Conservation (phyloP, 2,888 invertebrate genomes). For the Netelia melanura region DNA sequence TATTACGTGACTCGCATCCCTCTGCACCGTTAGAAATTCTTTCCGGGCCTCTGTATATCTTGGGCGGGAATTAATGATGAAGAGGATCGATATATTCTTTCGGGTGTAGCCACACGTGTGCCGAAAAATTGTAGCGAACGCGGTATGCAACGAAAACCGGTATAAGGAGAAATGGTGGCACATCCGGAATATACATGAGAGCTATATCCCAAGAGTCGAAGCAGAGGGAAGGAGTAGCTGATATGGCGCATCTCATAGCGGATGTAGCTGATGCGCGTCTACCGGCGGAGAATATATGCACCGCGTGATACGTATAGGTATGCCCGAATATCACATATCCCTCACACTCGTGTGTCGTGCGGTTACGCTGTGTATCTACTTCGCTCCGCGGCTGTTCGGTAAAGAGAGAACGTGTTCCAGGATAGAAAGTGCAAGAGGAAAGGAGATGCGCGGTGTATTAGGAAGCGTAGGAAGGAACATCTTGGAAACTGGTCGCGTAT, state of each 20-base stretch:
- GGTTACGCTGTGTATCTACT: constrained; percentile 32
- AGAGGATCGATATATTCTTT: constrained; percentile 48
- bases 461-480: constrained; percentile 39
- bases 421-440: neutral
- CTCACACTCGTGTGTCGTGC: constrained; percentile 38
- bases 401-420: neutral
- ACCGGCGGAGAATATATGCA: constrained; percentile 21
- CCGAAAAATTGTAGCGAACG: constrained; percentile 22
- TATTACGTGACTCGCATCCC: too few relatives aligned
- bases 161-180: constrained; percentile 31
- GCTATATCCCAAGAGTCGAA: constrained; percentile 35
- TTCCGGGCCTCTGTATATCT: constrained; percentile 12
- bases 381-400: neutral
- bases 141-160: constrained; percentile 12
- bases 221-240: constrained; percentile 18
- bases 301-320: constrained; percentile 5
- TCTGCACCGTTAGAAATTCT: too few relatives aligned
- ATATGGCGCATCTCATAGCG: constrained; percentile 33
- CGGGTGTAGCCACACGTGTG: constrained; percentile 36
- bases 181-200: constrained; percentile 35
- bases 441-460: constrained; percentile 9
- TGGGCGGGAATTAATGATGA: constrained; percentile 46
- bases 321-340: constrained; percentile 44
- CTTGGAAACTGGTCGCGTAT: constrained; percentile 57
- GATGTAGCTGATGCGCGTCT: constrained; percentile 45